Evolutionary conservation across 2,113 vertebrate genomes (phyloP), one percentile per base, ranked within the genome.

Genomic region (Aegypius monachus): DNA sequence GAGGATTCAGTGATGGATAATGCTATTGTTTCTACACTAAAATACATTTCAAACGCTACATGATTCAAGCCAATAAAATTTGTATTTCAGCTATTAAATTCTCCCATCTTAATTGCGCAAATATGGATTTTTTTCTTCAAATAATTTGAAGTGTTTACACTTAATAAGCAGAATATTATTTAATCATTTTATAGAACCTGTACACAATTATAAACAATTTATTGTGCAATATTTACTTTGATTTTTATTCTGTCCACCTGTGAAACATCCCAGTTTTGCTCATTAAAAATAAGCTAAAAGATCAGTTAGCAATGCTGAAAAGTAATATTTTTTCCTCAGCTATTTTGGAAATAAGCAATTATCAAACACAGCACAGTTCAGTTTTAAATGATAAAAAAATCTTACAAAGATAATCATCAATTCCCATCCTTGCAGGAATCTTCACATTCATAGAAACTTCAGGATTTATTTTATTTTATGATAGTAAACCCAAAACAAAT

Each of bases 201-300:
- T 78, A 92, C 34, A 92, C 21, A 94, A 59, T 63, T 68, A 61
- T n/a, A 92, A 97, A 95, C 71, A 95, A 53, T 96, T 96, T 80
- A 67, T 56, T 93, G 81, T 65, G 52, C 25, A 96, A 86, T 92
- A 84, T 92, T 74, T 95, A 71, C 42, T 66, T 77, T 50, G 86
- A 81, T 92, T 96, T 95, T 96, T 92, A 85, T 62, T 96, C 47
- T 91, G 95, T 94, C 82, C 88, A 90, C 38, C n/a, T 75, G 91
- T 53, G 93, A 98, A 97, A 85, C 2, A 6, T 72, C 53, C 45
- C 66, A 71, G 67, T 90, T 97, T 93, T 94, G 25, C 43, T 75
- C 27, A 94, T 90, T 79, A 89, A 88, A 95, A 72, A 84, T 72
- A 81, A 90, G 56, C 62, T 78, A 66, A 93, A 86, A 81, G 38